Evolutionary conservation across 2,797 vertebrate species (phyloP), one percentile per base, ranked within the genome.

Genomic region (Megalops cyprinoides): DNA sequence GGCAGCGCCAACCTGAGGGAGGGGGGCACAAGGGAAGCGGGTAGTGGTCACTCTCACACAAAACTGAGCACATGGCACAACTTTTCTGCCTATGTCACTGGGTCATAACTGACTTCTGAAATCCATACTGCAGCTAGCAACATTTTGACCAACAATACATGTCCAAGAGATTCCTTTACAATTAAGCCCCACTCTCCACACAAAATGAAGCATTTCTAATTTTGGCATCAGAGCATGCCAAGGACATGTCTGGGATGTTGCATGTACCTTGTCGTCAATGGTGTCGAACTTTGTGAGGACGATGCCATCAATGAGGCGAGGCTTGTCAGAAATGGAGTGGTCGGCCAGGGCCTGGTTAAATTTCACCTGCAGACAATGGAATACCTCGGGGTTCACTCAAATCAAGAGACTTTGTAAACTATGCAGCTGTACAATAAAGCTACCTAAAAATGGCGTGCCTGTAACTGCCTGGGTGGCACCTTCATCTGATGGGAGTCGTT

Each of bases 241-340:
- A n/a, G n/a, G n/a, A n/a, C n/a, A n/a, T n/a, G n/a, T n/a, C n/a
- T n/a, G n/a, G n/a, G n/a, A n/a, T n/a, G n/a, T n/a, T n/a, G n/a
- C n/a, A n/a, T 51, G 7, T 87, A 93, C 98, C 97, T 99, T 99
- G 91, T 99, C 98, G 31, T 99, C 98, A 0, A 99, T 99, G 60
- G 98, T 99, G 82, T 99, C 98, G 0, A 99, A 99, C 91, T 99
- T 99, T 39, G 98, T 99, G 90, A 99, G 98, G 81, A 99, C 97
- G 0, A 99, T 99, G 79, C 98, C 98, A 4, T 99, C 98, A 0
- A 99, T 99, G 85, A 99, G 97, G 73, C 96, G 96, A 0, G 98
- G 96, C 18, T 95, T 97, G 67, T 98, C 97, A n/a, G 96, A 94
- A 96, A 97, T 96, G 77, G 98, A 99, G 92, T 99, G 96, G 89